Base-by-base conservation (phyloP, 2,888 invertebrate genomes). In the Melangyna quadrimaculata region DNA sequence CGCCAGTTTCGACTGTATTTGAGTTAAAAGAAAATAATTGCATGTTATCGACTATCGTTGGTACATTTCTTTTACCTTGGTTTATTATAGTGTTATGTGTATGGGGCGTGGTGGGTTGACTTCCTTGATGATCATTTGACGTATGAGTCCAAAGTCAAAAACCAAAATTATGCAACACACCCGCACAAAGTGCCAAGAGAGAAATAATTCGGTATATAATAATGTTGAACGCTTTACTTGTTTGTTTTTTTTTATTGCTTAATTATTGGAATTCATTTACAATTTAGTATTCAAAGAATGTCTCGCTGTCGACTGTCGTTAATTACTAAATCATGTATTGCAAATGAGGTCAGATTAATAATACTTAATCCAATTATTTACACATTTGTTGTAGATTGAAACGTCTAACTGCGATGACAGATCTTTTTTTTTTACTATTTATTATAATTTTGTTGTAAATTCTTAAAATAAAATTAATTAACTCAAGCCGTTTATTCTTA, bases 291-390 rank as follows among this genome's bases (percentile, higher is more conserved):
- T 74, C 74, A 59, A 59, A 74, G 53, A 71, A 75, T 79, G 79
- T 74, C 65, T n/a, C 5, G 3, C 8, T 43, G 43, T 63, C n/a
- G 74, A 1, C 8, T 43, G 43, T 63, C n/a, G 74, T 43, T 67
- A 71, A 79, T 83, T 79, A 75, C 79, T 67, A 51, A 73, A 82
- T 78, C 63, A 77, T 69, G 35, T 27, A 37, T 37, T 27, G 40
- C 3, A 24, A 43, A 61, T 40, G 40, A 43, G 61, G 63, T 45
- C 43, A 63, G 6, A 32, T 45, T 27, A 43, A n/a, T n/a, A n/a
- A 37, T 61, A 6, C 4, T 61, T 40, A 1, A 19, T n/a, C 19
- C 7, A 19, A 9, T 37, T 37, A 3, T 0, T 12, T n/a, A 3
- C 14, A n/a, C n/a, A n/a, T n/a, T n/a, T n/a, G n/a, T 37, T 12